A percentile compares a stretch with the other conserved stretches of the same genome.
Conservation (phyloP, 2,797 vertebrate genomes). For the Crypturellus tataupa region DNA sequence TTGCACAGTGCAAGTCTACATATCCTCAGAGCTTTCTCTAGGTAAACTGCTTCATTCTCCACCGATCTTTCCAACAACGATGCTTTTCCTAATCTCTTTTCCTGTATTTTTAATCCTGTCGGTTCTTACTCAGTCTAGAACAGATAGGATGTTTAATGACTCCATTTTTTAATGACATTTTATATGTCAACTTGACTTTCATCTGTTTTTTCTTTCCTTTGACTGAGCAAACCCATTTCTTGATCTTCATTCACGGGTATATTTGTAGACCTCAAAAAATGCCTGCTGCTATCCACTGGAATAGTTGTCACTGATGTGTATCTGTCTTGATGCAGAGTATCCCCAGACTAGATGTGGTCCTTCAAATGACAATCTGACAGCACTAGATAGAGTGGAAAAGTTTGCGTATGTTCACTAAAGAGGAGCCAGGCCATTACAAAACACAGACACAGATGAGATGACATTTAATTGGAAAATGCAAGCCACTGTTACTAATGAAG, state of each 20-base stretch:
- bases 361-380: neutral
- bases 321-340: neutral
- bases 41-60: neutral
- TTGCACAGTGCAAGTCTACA: neutral
- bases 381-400: neutral
- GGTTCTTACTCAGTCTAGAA: neutral
- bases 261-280: neutral
- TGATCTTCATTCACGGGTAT: neutral
- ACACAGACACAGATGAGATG: neutral
- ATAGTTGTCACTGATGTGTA: neutral
- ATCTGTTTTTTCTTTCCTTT: neutral
- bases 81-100: neutral
- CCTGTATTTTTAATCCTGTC: neutral
- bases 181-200: neutral
- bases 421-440: neutral
- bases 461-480: neutral
- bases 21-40: neutral
- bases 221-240: neutral
- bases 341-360: accelerated
- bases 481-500: neutral
- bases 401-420: neutral
- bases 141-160: neutral
- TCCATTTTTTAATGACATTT: neutral
- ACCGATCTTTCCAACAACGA: neutral
- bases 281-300: neutral